phyloP scores from a whole-genome alignment of 2,797 vertebrate species.

The Acanthurus tractus region DNA sequence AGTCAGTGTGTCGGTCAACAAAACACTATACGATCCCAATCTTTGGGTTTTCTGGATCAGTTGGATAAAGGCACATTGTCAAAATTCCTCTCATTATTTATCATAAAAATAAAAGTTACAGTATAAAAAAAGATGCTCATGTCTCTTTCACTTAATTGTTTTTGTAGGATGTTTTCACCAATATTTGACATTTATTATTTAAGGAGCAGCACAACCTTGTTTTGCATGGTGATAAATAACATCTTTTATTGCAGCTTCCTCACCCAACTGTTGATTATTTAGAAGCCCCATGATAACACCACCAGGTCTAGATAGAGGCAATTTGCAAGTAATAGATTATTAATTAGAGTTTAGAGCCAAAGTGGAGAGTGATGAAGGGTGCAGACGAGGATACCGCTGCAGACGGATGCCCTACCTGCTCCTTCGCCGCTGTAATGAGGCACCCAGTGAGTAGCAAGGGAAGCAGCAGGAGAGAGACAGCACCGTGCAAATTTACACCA shows the following conservation, averaged over 20 bases:
- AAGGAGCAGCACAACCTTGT: not conserved
- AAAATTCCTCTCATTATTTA: not conserved
- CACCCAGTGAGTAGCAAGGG: slow-evolving; percentile 38
- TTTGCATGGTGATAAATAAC: slow-evolving; percentile 5
- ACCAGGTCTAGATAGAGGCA: not conserved
- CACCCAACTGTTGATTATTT: slow-evolving; percentile 25
- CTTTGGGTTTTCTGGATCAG: too few relatives aligned
- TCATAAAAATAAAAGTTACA: not conserved
- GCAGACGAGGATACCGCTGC: slow-evolving; percentile 10
- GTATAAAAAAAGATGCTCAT: too few relatives aligned
- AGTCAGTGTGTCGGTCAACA: too few relatives aligned
- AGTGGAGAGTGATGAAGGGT: slow-evolving; percentile 22
- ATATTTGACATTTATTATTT: not conserved
- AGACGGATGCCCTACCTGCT: slow-evolving; percentile 15
- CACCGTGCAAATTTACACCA: slow-evolving; percentile 30
- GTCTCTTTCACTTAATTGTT: too few relatives aligned
- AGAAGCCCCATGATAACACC: not conserved
- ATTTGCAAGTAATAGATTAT: slow-evolving; percentile 24
- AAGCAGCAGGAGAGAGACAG: slow-evolving; percentile 6
- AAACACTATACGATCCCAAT: too few relatives aligned
- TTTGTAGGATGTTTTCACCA: not conserved
- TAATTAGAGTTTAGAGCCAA: slow-evolving; percentile 31
- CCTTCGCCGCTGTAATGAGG: slow-evolving; percentile 31
- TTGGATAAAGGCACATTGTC: too few relatives aligned
- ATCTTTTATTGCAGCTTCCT: slow-evolving; percentile 5